Conservation (phyloP, 1,140 invertebrate species). For the Dufourea novaeangliae region DNA sequence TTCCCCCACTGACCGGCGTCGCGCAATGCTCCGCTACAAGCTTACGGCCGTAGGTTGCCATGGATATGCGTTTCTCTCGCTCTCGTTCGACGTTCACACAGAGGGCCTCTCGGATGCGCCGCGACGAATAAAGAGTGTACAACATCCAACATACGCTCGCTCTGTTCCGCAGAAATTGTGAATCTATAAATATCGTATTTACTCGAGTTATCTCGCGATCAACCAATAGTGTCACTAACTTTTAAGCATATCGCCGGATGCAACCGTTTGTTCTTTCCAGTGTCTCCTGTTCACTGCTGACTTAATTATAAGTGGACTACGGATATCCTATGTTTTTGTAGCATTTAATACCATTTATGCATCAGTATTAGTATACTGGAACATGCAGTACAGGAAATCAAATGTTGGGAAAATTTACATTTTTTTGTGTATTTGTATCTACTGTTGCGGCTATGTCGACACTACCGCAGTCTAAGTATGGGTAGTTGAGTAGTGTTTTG, state of each 20-base stretch:
- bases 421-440: too few relatives aligned
- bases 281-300: too few relatives aligned
- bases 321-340: too few relatives aligned
- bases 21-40: not conserved
- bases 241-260: not conserved
- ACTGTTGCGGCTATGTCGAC: too few relatives aligned
- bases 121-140: not conserved
- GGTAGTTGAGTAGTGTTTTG: too few relatives aligned
- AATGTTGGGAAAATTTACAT: too few relatives aligned
- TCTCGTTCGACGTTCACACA: not conserved
- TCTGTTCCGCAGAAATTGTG: not conserved
- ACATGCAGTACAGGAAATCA: too few relatives aligned
- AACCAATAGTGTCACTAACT: not conserved
- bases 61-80: conserved; percentile 1
- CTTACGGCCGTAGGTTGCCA: conserved; percentile 4
- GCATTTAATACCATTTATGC: too few relatives aligned
- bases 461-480: too few relatives aligned
- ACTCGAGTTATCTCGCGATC: conserved; percentile 1
- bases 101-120: not conserved
- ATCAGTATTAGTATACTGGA: too few relatives aligned
- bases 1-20: not conserved
- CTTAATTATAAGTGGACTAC: too few relatives aligned
- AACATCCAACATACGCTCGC: not conserved
- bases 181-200: not conserved
- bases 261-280: not conserved